phyloP scores from a whole-genome alignment of 2,888 invertebrate genomes.

The Apamea crenata region DNA sequence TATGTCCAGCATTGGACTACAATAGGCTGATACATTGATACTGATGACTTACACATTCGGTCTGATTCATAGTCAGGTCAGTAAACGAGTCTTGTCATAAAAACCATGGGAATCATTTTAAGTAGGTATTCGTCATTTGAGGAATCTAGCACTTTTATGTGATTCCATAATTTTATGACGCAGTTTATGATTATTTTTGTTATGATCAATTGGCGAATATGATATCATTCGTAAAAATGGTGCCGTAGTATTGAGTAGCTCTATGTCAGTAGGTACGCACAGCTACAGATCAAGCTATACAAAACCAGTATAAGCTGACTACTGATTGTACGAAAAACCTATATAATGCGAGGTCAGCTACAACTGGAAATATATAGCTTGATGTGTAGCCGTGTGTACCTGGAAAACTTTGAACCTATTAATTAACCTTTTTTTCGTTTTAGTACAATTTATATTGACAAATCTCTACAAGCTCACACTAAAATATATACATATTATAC shows the following conservation, averaged over 20 bases:
- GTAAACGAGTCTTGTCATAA: constrained; percentile 10
- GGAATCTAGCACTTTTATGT: constrained; percentile 38
- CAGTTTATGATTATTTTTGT: constrained; percentile 20
- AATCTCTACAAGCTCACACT: neutral
- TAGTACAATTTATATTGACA: neutral
- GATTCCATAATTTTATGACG: constrained; percentile 14
- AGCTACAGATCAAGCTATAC: too few species aligned
- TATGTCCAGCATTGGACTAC: neutral
- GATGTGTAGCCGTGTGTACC: too few species aligned
- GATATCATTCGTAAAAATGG: constrained; percentile 16
- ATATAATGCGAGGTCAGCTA: too few species aligned
- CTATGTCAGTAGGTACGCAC: neutral
- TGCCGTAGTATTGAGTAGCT: neutral
- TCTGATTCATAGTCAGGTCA: constrained; percentile 13
- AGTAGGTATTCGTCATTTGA: constrained; percentile 25
- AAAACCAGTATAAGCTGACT: too few species aligned
- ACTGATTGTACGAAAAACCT: too few species aligned
- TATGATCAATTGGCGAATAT: constrained; percentile 25
- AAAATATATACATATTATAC: too few species aligned
- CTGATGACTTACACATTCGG: constrained; percentile 7
- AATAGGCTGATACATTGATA: neutral
- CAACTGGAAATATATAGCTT: too few species aligned
- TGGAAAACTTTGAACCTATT: neutral
- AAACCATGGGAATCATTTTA: constrained; percentile 27
- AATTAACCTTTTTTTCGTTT: neutral